Base-by-base conservation (phyloP, 53 echinoderm and acorn worm genomes). In the Luidia sarsii region DNA sequence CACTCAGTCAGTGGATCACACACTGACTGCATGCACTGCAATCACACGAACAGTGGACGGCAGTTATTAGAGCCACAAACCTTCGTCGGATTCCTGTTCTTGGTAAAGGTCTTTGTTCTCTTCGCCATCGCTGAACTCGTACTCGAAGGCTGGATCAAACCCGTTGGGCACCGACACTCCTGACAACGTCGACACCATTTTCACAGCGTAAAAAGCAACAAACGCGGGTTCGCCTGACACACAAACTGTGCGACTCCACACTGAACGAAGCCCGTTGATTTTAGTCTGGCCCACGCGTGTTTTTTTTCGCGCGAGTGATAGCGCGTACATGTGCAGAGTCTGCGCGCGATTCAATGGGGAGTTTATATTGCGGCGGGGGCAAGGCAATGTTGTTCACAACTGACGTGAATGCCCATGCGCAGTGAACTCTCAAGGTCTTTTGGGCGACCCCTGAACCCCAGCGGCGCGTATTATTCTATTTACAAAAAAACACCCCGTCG, bases 41-140 rank as follows among this genome's bases (percentile, higher is more conserved):
- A 25, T 51, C 33, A 16, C 19, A 16, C 15, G 39, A 7, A 14
- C 11, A 4, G 14, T 25, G 18, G 16, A 31, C 32, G 45, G 24
- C 23, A 4, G 24, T 3, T 16, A 37, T 3, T 22, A 2, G 8
- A n/a, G 31, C 37, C 21, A 57, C 57, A 56, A 68, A 90, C 90
- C 90, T 74, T 90, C 90, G 54, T 90, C 90, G 1, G 90, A 90
- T 67, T 90, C 90, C 66, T 90, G 90, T 65, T 80, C 83, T 22
- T 83, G 57, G 33, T 83, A 80, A 33, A 82, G 39, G 51, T 89
- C 84, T 28, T 89, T 71, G 46, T 38, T 71, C 19, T 95, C 95
- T 67, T 95, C 95, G 18, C 87, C 89, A 67, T 95, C 95, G 81
- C 95, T 95, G 68, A 95, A 95, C 29, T 92, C 95, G 82, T 92